These are phyloP conservation scores for Neolamprologus fasciatus DNA, from an alignment of 2,113 vertebrate genomes.

Conservation along the genomic window DNA sequence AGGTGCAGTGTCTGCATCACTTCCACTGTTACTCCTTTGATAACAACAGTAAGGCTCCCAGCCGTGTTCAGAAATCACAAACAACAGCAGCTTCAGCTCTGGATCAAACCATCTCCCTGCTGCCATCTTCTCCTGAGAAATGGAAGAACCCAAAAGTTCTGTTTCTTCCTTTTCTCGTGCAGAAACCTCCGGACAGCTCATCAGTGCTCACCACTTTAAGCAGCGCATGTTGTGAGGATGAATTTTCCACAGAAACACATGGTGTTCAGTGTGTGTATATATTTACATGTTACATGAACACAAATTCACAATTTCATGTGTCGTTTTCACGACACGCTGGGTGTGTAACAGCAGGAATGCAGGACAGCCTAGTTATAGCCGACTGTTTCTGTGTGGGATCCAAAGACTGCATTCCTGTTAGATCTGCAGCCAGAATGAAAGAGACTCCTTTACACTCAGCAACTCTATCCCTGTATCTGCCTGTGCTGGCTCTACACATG, in stretches of 20 bases:
- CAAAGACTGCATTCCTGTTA: fast-evolving
- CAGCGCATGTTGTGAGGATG: neutral
- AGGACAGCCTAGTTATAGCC: neutral
- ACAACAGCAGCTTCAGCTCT: neutral
- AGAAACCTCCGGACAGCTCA: fast-evolving
- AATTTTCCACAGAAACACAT: neutral
- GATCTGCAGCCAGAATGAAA: fast-evolving
- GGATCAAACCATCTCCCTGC: neutral
- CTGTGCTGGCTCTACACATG: neutral
- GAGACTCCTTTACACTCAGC: neutral
- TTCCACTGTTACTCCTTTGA: neutral
- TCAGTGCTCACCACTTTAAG: neutral
- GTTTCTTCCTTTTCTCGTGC: neutral
- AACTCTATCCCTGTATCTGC: fast-evolving
- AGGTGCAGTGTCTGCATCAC: neutral
- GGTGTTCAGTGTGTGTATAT: neutral
- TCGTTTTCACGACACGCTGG: neutral
- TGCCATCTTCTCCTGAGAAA: neutral
- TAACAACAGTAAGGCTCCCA: neutral
- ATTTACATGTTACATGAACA: neutral
- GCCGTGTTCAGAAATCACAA: neutral
- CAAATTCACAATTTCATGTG: neutral
- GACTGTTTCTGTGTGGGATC: neutral
- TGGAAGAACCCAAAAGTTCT: neutral
- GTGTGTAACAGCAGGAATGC: neutral